Conservation (phyloP, 2,113 vertebrate genomes). For the Albula goreensis region DNA sequence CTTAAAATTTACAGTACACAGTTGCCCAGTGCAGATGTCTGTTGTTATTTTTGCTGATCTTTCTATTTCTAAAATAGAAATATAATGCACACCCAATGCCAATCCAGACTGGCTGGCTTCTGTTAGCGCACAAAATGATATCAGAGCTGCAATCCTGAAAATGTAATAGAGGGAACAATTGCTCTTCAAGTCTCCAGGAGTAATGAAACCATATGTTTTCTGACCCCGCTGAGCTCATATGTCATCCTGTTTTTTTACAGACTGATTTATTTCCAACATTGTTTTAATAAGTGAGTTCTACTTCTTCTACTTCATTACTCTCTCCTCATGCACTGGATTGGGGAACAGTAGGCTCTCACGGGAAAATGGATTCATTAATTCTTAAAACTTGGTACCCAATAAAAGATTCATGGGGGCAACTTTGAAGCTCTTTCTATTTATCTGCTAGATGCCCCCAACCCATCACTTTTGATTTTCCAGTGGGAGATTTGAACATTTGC, state of each 20-base stretch:
- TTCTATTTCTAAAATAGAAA: not conserved
- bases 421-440: slow-evolving; percentile 27
- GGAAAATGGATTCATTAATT: slow-evolving; percentile 44
- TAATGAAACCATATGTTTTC: slow-evolving; percentile 41
- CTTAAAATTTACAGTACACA: not conserved
- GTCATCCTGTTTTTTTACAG: slow-evolving; percentile 30
- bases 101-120: slow-evolving; percentile 1
- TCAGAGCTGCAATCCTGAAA: slow-evolving; percentile 2
- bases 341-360: slow-evolving; percentile 36
- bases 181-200: slow-evolving; percentile 36
- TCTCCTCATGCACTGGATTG: slow-evolving; percentile 24
- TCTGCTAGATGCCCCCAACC: not conserved
- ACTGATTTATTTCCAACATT: slow-evolving; percentile 50
- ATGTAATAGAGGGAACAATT: slow-evolving; percentile 25
- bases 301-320: slow-evolving; percentile 44
- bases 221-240: slow-evolving; percentile 42
- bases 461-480: slow-evolving; percentile 6
- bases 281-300: slow-evolving; percentile 45
- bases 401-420: slow-evolving; percentile 42
- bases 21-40: not conserved
- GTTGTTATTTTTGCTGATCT: not conserved
- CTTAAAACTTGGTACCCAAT: slow-evolving; percentile 33
- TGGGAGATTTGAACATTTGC: not conserved
- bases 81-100: not conserved
- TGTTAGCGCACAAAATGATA: slow-evolving; percentile 12